A percentile compares a stretch with the other conserved stretches of the same genome.
phyloP scores from a whole-genome alignment of 2,797 vertebrate genomes.

The Propithecus deckenii region DNA sequence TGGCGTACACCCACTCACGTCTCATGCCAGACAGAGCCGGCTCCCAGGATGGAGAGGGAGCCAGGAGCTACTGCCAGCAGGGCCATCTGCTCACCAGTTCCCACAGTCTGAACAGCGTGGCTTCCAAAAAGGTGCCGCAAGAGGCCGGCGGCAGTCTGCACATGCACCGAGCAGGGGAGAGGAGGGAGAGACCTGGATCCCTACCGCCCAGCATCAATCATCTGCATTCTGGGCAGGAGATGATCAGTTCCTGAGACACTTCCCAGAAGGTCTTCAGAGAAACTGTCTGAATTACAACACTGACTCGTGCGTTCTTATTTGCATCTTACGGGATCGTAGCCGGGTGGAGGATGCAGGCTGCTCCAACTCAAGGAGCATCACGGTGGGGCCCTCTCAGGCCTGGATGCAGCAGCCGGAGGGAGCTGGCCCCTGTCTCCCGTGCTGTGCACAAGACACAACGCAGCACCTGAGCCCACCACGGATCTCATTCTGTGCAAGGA shows the following conservation, averaged over 20 bases:
- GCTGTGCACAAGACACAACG: rapidly evolving
- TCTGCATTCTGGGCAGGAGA: background rate
- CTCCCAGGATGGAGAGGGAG: background rate
- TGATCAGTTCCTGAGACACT: background rate
- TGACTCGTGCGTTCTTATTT: rapidly evolving
- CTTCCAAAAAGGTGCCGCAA: background rate
- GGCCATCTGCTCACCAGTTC: slow-evolving; percentile 55
- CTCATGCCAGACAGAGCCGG: background rate
- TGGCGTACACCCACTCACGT: background rate
- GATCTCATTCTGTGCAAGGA: background rate
- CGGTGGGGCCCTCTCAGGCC: rapidly evolving
- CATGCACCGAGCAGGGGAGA: rapidly evolving
- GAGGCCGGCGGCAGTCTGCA: background rate
- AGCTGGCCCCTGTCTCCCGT: rapidly evolving
- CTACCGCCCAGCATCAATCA: rapidly evolving
- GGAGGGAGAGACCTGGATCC: rapidly evolving
- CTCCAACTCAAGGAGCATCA: rapidly evolving
- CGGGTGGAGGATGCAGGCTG: rapidly evolving
- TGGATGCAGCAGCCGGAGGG: rapidly evolving
- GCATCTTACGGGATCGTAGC: background rate
- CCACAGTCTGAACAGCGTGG: slow-evolving; percentile 12
- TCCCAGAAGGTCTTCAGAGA: background rate
- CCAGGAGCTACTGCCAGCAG: slow-evolving; percentile 43
- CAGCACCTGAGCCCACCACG: rapidly evolving
- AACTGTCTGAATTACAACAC: background rate